Base-by-base conservation (phyloP, 2,888 invertebrate species). In the Lapara coniferarum region DNA sequence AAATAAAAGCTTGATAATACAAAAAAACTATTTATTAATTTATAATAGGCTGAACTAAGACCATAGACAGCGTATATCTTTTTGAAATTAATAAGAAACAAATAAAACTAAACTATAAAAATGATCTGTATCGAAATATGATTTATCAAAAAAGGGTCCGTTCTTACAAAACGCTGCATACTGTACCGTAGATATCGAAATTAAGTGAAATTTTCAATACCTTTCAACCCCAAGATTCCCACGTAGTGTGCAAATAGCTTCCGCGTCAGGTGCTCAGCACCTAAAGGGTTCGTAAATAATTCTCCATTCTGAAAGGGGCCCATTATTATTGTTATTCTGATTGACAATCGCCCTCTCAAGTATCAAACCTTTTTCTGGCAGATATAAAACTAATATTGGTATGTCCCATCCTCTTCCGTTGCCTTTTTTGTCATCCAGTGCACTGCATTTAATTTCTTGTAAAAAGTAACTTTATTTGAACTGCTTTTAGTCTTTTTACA, bases 371-470 rank as follows among this genome's bases (percentile, higher is more conserved):
- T 93, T 93, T 92, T 93, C 87, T 86, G 78, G 76, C 86, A 86
- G 84, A 89, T 91, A 93, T 93, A 92, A 93, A 93, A 93, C 93
- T 93, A 93, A 93, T 93, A 93, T 93, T 93, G 91, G 90, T 90
- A 87, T 87, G 91, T 88, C 92, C 92, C 93, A 92, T 93, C 93
- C 93, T 90, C 90, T 93, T 93, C 93, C 93, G 93, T 83, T 83
- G 82, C 83, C 81, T 89, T 91, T 91, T 89, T 91, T 91, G 86
- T 85, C 75, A 81, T 78, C 79, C 85, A 87, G 82, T 88, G 87
- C 89, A 86, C 82, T 86, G 82, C 83, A 81, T 86, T 88, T 83
- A 82, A 77, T 82, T 83, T 80, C 77, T 84, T 78, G 80, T 85
- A 88, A 90, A 90, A 90, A 88, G 84, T 81, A 81, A 88, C 87